Percentiles rank a stretch among this genome's conserved stretches.
Conservation (phyloP, 2,113 vertebrate species). For the Peromyscus maniculatus region DNA sequence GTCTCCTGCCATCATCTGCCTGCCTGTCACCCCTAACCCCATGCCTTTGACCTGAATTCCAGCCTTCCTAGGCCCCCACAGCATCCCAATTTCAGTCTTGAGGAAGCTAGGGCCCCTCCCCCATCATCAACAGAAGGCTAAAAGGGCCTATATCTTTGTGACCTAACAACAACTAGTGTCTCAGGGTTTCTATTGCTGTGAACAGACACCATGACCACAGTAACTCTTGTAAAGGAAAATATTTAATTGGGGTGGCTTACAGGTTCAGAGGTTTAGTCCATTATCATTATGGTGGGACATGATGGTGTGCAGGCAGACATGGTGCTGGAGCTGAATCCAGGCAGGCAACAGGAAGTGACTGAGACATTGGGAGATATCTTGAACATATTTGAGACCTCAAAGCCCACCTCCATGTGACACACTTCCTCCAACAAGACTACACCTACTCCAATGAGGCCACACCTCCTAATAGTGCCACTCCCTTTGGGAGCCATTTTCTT, state of each 20-base stretch:
- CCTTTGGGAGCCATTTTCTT: background rate
- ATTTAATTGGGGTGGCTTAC: too few species aligned
- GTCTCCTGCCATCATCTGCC: background rate
- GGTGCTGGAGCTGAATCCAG: too few species aligned
- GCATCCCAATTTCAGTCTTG: background rate
- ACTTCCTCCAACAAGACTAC: background rate
- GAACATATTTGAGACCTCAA: background rate
- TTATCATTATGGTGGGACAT: too few species aligned
- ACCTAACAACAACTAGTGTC: background rate
- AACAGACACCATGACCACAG: too few species aligned
- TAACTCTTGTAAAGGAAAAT: too few species aligned
- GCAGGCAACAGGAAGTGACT: background rate
- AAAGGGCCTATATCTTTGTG: background rate
- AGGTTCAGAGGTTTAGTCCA: too few species aligned
- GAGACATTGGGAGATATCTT: background rate
- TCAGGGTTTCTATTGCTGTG: too few species aligned
- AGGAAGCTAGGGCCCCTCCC: background rate
- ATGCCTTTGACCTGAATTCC: background rate
- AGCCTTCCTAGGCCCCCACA: background rate
- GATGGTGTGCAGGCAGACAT: too few species aligned
- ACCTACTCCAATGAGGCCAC: background rate
- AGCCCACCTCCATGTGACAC: background rate
- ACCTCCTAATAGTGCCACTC: background rate
- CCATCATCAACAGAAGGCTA: background rate
- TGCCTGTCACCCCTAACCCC: background rate